These are phyloP conservation scores for Germaria angustata DNA, from an alignment of 2,888 invertebrate genomes.

Conservation along the genomic window DNA sequence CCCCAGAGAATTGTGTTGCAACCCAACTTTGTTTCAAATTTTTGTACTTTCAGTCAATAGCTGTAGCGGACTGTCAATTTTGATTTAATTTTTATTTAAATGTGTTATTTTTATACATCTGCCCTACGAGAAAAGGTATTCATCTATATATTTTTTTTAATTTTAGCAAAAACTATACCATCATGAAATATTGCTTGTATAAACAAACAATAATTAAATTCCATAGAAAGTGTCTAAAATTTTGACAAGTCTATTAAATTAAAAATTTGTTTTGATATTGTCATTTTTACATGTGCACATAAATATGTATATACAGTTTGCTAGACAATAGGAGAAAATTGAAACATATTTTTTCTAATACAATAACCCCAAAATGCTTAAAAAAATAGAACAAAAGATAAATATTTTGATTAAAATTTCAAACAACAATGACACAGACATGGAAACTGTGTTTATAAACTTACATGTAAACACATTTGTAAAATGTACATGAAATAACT, in stretches of 20 bases:
- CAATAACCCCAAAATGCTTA: constrained; percentile 1
- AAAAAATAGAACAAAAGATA: constrained; percentile 5
- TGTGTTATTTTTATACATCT: no score
- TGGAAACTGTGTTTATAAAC: no score
- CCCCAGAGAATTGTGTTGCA: no score
- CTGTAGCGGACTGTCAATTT: no score
- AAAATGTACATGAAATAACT: constrained; percentile 52
- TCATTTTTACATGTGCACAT: neutral
- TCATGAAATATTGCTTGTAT: no score
- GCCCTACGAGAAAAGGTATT: no score
- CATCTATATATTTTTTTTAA: no score
- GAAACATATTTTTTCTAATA: neutral
- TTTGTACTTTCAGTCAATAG: no score
- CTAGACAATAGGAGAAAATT: neutral
- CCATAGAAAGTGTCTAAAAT: constrained; percentile 43
- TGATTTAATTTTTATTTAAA: no score
- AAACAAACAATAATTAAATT: constrained; percentile 48
- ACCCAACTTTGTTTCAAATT: no score
- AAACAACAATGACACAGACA: neutral
- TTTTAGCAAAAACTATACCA: no score
- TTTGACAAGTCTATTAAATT: constrained; percentile 57
- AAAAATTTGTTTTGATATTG: constrained; percentile 44
- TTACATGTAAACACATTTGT: neutral
- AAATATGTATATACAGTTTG: no score
- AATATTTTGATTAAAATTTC: constrained; percentile 20